phyloP scores from a whole-genome alignment of 2,797 vertebrate genomes.

The Euphonia xanthogaster region DNA sequence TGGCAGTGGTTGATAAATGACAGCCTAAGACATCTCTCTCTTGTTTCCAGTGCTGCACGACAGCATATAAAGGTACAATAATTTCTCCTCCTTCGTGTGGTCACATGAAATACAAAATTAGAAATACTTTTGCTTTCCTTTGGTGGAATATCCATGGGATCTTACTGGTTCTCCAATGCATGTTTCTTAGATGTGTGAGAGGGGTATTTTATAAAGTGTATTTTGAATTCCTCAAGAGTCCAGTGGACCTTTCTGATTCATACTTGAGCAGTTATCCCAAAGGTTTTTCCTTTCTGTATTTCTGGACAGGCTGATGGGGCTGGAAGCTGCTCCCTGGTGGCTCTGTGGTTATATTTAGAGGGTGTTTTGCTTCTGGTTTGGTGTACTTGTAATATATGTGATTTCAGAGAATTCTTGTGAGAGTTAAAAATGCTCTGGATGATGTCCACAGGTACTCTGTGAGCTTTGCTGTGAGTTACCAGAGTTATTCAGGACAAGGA shows the following conservation, averaged over 20 bases:
- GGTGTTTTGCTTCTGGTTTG: background rate
- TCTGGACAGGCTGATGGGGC: background rate
- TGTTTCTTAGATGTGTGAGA: background rate
- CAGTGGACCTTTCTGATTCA: background rate
- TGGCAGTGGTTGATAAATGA: slow-evolving; percentile 94
- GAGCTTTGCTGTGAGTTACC: background rate
- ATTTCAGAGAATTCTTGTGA: background rate
- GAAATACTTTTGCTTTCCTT: background rate
- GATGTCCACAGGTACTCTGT: background rate
- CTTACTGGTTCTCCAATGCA: background rate
- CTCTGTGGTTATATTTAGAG: background rate
- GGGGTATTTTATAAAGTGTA: rapidly evolving
- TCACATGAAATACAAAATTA: background rate
- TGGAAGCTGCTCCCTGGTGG: background rate
- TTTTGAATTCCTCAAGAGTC: background rate
- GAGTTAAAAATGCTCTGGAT: background rate
- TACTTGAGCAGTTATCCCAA: background rate
- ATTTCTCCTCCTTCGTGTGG: background rate
- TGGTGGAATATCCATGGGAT: background rate
- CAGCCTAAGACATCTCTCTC: slow-evolving; percentile 83
- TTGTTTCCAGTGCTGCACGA: slow-evolving; percentile 76
- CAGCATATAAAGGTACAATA: slow-evolving; percentile 81
- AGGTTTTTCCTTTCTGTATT: rapidly evolving
- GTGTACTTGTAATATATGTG: background rate
- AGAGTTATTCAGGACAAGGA: background rate